Conservation (phyloP, 1,140 invertebrate genomes). For the Cydia fagiglandana region DNA sequence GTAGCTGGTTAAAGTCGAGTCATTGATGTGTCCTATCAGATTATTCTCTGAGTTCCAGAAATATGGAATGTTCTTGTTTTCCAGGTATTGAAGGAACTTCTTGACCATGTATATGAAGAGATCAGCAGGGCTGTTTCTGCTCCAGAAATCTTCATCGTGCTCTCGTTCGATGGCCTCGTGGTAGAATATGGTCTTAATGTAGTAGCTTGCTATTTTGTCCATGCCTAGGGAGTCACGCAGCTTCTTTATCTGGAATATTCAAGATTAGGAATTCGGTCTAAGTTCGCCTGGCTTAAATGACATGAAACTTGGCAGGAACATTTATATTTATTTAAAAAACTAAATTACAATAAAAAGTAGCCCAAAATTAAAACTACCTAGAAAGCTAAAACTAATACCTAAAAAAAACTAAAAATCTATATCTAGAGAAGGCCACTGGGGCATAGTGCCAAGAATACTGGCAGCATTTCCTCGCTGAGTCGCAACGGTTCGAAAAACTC, state of each 20-base stretch:
- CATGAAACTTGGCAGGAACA: too few relatives aligned
- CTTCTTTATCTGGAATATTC: constrained; percentile 54
- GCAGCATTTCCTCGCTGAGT: too few relatives aligned
- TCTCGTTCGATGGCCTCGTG: constrained; percentile 48
- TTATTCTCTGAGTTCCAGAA: constrained; percentile 61
- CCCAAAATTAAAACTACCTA: too few relatives aligned
- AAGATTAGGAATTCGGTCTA: not conserved
- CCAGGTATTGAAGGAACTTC: constrained; percentile 45
- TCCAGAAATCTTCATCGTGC: constrained; percentile 46
- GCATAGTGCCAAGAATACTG: too few relatives aligned
- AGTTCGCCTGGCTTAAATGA: too few relatives aligned
- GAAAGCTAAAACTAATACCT: too few relatives aligned
- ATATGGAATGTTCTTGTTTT: constrained; percentile 46
- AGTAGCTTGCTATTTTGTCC: constrained; percentile 61
- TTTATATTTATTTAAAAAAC: too few relatives aligned
- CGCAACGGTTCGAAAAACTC: too few relatives aligned
- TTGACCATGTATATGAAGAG: constrained; percentile 54
- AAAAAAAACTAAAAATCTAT: too few relatives aligned
- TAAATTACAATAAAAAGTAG: too few relatives aligned
- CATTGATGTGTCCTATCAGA: constrained; percentile 44
- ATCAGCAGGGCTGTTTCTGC: constrained; percentile 40
- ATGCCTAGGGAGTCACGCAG: constrained; percentile 53
- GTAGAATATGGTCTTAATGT: constrained; percentile 64
- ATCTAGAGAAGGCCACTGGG: too few relatives aligned
- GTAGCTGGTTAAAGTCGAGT: constrained; percentile 41